phyloP scores from a whole-genome alignment of 1,140 invertebrate species.

The Zaprionus davidi region DNA sequence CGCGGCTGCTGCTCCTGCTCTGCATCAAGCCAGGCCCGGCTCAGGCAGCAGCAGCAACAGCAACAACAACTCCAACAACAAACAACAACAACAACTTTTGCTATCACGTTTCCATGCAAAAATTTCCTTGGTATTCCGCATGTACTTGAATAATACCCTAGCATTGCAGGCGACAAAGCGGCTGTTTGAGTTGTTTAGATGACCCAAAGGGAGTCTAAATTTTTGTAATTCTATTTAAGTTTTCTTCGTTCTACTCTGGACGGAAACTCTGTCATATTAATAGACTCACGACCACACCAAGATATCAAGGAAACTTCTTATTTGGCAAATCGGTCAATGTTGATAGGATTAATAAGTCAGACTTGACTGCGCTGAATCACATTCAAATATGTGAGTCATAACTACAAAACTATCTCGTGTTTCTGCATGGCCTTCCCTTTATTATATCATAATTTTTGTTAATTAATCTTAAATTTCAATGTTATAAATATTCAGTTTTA shows the following conservation, averaged over 20 bases:
- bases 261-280: background rate
- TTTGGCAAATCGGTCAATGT: slow-evolving; percentile 31
- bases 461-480: background rate
- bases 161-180: background rate
- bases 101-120: slow-evolving; percentile 80
- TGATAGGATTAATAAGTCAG: slow-evolving; percentile 15
- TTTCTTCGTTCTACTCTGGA: background rate
- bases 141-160: slow-evolving; percentile 69
- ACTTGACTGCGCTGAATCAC: background rate
- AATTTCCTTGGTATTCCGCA: slow-evolving; percentile 67
- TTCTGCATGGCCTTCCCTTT: background rate
- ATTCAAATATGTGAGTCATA: background rate
- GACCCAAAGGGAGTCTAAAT: no score
- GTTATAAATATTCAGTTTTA: background rate
- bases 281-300: slow-evolving; percentile 3
- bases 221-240: no score
- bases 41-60: slow-evolving; percentile 34
- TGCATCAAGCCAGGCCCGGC: slow-evolving; percentile 44
- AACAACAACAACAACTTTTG: slow-evolving; percentile 69
- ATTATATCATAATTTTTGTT: background rate
- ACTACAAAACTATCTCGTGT: background rate
- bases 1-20: slow-evolving; percentile 32
- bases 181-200: background rate
- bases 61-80: slow-evolving; percentile 21
- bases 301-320: background rate